Percentiles rank a stretch among this genome's conserved stretches.
phyloP scores from a whole-genome alignment of 2,888 invertebrate species.

The Pollenia angustigena region DNA sequence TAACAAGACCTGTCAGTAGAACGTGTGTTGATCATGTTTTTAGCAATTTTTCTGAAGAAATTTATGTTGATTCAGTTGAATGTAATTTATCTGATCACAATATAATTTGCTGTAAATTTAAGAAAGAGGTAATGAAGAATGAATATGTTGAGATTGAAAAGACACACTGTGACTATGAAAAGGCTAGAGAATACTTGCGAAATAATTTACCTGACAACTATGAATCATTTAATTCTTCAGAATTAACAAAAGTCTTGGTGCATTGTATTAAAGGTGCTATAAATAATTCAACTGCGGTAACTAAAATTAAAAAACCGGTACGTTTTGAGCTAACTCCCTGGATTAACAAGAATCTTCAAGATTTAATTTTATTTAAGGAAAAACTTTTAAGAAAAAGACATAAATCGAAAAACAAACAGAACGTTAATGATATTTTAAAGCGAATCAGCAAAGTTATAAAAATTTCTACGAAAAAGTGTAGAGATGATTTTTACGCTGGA shows the following conservation, averaged over 20 bases:
- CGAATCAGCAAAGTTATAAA: slow-evolving; percentile 12
- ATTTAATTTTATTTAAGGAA: slow-evolving; percentile 11
- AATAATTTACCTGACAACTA: slow-evolving; percentile 5
- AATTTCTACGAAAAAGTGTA: background rate
- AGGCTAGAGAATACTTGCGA: background rate
- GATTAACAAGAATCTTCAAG: slow-evolving; percentile 27
- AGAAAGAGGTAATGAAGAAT: background rate
- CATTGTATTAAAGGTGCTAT: background rate
- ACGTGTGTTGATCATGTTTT: slow-evolving; percentile 37
- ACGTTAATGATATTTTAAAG: background rate
- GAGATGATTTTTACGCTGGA: slow-evolving; percentile 6
- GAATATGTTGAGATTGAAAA: background rate
- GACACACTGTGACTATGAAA: slow-evolving; percentile 17
- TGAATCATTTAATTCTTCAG: background rate
- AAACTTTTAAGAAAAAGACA: slow-evolving; percentile 27
- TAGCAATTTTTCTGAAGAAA: slow-evolving; percentile 15
- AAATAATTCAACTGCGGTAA: slow-evolving; percentile 11
- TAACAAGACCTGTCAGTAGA: slow-evolving; percentile 28
- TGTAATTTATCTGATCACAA: slow-evolving; percentile 39
- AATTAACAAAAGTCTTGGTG: slow-evolving; percentile 6
- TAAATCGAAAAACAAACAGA: background rate
- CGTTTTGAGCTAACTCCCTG: slow-evolving; percentile 26
- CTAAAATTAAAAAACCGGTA: slow-evolving; percentile 6
- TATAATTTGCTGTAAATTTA: slow-evolving; percentile 1
- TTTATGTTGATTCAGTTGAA: slow-evolving; percentile 28